Evolutionary conservation across 2,888 invertebrate species (phyloP).

Genomic region (Amphipyra berbera): DNA sequence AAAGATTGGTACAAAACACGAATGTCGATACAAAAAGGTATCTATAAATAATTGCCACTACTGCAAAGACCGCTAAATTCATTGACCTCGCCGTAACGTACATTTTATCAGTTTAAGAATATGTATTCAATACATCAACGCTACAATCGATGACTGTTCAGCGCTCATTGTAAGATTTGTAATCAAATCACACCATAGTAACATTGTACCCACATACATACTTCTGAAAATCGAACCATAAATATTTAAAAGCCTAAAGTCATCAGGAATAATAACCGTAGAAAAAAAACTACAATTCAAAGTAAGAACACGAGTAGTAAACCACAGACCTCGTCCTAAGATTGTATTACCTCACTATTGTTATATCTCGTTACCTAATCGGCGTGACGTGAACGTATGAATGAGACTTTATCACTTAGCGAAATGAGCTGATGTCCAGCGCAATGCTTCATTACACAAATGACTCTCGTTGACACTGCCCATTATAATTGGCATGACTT

Average conservation of each 20-base stretch:
- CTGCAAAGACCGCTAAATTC: constrained; percentile 50
- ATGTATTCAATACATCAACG: constrained; percentile 47
- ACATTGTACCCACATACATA: no score
- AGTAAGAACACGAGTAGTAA: constrained; percentile 66
- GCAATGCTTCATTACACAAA: constrained; percentile 54
- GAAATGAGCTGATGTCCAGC: constrained; percentile 31
- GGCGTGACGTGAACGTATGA: constrained; percentile 45
- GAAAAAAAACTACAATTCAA: constrained; percentile 18
- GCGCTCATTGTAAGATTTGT: constrained; percentile 31
- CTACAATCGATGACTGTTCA: constrained; percentile 36
- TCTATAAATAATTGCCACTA: constrained; percentile 40
- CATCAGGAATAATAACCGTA: background rate
- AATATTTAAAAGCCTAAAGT: constrained; percentile 33
- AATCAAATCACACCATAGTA: constrained; percentile 44
- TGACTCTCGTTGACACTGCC: constrained; percentile 53
- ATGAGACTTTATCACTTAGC: constrained; percentile 55
- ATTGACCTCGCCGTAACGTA: constrained; percentile 50
- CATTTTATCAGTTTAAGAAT: constrained; percentile 51
- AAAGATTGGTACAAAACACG: constrained; percentile 16
- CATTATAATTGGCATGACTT: constrained; percentile 47
- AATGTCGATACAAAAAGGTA: constrained; percentile 27
- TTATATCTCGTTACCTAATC: constrained; percentile 69
- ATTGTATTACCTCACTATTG: constrained; percentile 71
- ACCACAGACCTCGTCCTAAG: constrained; percentile 76
- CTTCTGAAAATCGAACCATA: constrained; percentile 34